Conservation (phyloP, 2,113 vertebrate species). For the Oxygymnocypris stewartii region DNA sequence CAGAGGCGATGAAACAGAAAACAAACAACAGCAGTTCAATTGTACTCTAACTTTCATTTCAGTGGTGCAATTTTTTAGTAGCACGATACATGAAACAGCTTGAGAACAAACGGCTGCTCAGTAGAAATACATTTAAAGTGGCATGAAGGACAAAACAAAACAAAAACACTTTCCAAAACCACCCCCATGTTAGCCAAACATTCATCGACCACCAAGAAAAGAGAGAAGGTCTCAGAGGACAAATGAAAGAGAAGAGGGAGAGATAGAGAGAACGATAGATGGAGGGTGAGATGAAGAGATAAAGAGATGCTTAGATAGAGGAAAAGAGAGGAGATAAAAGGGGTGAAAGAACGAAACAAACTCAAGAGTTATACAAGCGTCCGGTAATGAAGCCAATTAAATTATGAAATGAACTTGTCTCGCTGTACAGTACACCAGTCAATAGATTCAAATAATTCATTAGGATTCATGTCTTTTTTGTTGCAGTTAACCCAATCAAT, state of each 20-base stretch:
- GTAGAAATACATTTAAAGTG: conserved; percentile 30
- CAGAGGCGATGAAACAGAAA: neutral
- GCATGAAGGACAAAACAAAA: conserved; percentile 13
- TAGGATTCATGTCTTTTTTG: neutral
- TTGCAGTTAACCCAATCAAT: conserved; percentile 24
- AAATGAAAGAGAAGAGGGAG: conserved; percentile 54
- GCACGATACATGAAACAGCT: conserved; percentile 13
- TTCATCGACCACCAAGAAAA: conserved; percentile 32
- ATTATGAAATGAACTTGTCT: conserved; percentile 4
- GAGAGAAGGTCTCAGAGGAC: conserved; percentile 48
- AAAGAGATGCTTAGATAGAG: conserved; percentile 53
- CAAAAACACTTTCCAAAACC: conserved; percentile 34
- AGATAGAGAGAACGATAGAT: conserved; percentile 41
- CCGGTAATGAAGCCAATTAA: conserved; percentile 9
- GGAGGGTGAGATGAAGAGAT: conserved; percentile 46
- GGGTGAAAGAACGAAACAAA: conserved; percentile 4
- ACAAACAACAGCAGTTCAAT: conserved; percentile 38
- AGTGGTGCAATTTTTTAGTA: conserved; percentile 23
- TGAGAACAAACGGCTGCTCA: conserved; percentile 7
- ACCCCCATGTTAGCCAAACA: conserved; percentile 17
- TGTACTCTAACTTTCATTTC: conserved; percentile 32
- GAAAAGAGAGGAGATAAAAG: conserved; percentile 40
- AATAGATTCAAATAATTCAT: conserved; percentile 19
- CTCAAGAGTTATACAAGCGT: conserved; percentile 11
- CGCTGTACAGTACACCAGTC: neutral